phyloP scores from a whole-genome alignment of 2,888 invertebrate genomes.

The Pomacea canaliculata region DNA sequence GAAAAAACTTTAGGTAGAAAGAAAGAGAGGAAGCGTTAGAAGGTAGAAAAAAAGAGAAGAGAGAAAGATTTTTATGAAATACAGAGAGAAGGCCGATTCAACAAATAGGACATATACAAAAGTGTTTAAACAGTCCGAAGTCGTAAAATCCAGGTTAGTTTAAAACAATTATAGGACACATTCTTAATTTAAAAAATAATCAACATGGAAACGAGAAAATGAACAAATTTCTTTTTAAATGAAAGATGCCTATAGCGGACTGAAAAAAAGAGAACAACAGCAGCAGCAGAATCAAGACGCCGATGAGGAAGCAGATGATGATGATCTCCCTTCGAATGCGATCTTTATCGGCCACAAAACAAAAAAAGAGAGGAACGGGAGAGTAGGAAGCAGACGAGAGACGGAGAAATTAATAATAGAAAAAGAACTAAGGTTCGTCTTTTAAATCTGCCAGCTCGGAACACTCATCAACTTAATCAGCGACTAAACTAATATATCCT shows the following conservation, averaged over 20 bases:
- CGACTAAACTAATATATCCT: slow-evolving; percentile 34
- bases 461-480: slow-evolving; percentile 27
- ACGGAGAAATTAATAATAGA: too few species aligned
- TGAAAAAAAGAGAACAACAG: too few species aligned
- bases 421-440: slow-evolving; percentile 11
- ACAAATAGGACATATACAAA: neutral
- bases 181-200: too few species aligned
- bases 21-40: neutral
- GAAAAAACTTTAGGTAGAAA: neutral
- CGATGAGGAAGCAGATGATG: too few species aligned
- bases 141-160: too few species aligned
- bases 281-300: too few species aligned
- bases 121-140: too few species aligned
- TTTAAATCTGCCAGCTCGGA: slow-evolving; percentile 20
- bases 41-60: neutral
- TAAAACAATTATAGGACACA: too few species aligned
- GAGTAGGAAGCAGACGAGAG: slow-evolving; percentile 3
- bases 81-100: neutral
- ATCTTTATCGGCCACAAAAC: neutral
- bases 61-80: neutral
- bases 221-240: too few species aligned
- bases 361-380: neutral
- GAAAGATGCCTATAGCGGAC: too few species aligned
- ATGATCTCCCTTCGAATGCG: too few species aligned
- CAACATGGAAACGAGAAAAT: too few species aligned